Conservation (phyloP, 2,113 vertebrate species). For the Lethenteron reissneri region DNA sequence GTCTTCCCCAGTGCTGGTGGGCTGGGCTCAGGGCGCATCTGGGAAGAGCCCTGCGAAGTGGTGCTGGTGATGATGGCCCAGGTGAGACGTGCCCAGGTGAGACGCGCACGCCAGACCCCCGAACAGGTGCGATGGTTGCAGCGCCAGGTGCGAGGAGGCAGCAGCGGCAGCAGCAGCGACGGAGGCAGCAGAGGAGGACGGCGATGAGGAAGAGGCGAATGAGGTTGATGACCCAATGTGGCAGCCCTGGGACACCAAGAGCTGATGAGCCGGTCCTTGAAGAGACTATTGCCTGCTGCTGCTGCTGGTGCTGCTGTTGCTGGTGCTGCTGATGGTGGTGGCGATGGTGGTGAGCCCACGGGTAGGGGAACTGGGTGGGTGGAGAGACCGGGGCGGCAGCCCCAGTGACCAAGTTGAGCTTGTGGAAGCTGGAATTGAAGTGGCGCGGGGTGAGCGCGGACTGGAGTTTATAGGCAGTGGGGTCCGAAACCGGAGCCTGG, state of each 20-base stretch:
- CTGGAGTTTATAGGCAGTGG: constrained; percentile 80
- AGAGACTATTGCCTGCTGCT: constrained; percentile 30
- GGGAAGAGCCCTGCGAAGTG: too few relatives aligned
- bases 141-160: not conserved
- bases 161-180: not conserved
- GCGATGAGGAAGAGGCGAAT: not conserved
- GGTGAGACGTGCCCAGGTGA: too few relatives aligned
- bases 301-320: constrained; percentile 52
- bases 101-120: too few relatives aligned
- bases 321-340: constrained; percentile 45
- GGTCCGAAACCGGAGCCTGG: constrained; percentile 56
- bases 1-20: too few relatives aligned
- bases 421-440: constrained; percentile 60
- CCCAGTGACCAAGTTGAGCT: constrained; percentile 76
- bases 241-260: not conserved
- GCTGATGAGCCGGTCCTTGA: not conserved
- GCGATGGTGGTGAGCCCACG: constrained; percentile 50
- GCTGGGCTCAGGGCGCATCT: too few relatives aligned
- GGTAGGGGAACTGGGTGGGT: constrained; percentile 63
- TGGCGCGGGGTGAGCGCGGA: constrained; percentile 63
- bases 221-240: not conserved
- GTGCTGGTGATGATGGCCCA: too few relatives aligned
- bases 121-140: not conserved
- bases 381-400: constrained; percentile 60
- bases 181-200: not conserved